Evolutionary conservation across 2,888 invertebrate species (phyloP).

Genomic region (Megastigmus dorsalis): DNA sequence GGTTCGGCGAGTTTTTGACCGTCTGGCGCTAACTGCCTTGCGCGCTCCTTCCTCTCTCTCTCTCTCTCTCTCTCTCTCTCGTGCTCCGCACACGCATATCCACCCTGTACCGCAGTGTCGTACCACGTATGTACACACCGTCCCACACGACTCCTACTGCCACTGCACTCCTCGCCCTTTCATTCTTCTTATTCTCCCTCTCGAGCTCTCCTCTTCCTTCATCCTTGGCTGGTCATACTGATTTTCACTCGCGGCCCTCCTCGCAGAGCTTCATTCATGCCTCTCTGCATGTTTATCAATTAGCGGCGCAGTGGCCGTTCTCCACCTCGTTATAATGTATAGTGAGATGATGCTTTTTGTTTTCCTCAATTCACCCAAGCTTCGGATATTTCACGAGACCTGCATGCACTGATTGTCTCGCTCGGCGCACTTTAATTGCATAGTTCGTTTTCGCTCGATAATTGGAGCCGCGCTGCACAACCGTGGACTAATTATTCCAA

Average conservation of each 20-base stretch:
- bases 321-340: slow-evolving; percentile 16
- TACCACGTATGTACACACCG: slow-evolving; percentile 40
- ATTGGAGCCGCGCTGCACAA: too few relatives aligned
- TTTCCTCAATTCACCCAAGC: too few relatives aligned
- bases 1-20: slow-evolving; percentile 71
- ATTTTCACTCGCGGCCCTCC: background rate
- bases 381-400: background rate
- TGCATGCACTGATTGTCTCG: background rate
- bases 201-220: slow-evolving; percentile 5
- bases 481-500: too few relatives aligned
- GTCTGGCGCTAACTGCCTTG: slow-evolving; percentile 69
- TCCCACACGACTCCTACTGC: slow-evolving; percentile 60
- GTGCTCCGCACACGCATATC: slow-evolving; percentile 56
- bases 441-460: too few relatives aligned
- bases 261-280: slow-evolving; percentile 30
- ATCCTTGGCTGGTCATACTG: slow-evolving; percentile 15
- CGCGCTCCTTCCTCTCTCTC: slow-evolving; percentile 49
- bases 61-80: slow-evolving; percentile 46
- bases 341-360: background rate
- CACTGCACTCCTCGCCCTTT: background rate
- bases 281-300: slow-evolving; percentile 35
- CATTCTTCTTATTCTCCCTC: background rate
- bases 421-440: too few relatives aligned
- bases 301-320: slow-evolving; percentile 9
- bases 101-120: background rate